Base-by-base conservation (phyloP, 2,888 invertebrate genomes). In the Drosophila nigricruria region DNA sequence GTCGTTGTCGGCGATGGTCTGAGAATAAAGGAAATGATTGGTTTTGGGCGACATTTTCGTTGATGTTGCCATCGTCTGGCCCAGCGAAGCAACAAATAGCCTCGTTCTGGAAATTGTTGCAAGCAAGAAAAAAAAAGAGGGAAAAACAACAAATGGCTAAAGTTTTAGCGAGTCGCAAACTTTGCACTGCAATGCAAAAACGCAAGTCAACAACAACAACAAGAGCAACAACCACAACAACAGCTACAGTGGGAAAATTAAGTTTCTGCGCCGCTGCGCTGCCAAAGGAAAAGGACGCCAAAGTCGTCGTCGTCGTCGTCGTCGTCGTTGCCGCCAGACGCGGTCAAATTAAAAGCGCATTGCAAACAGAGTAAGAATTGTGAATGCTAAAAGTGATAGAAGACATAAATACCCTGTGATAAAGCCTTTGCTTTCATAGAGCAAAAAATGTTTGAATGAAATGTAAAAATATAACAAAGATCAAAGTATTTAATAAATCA, bases 1-100 rank as follows among this genome's bases (percentile, higher is more conserved):
- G 18, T 16, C 25, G 42, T 30, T 12, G 30, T 25, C 32, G 61
- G 34, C 62, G 45, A 43, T 64, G 66, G 66, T 68, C 25, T 54
- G 57, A 45, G 71, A 56, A 56, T 59, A 77, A 77, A 69, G 73
- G 79, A 74, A 81, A 81, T 84, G 82, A 82, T 82, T 82, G 82
- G 84, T 84, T 82, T 71, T 74, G 56, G 68, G 77, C 70, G 66
- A 77, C 74, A 74, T 73, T 70, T 68, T 49, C 63, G 50, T 59
- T 57, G 70, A 43, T 56, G 60, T 73, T 20, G 42, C 36, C 66
- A 50, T 72, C 78, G 79, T 80, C 85, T 82, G 79, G 81, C 68
- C 86, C 84, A 83, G 79, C 83, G 69, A 73, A 85, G 86, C 84
- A 84, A 83, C 84, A 86, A 85, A 84, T 86, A 84, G 77, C 77